A percentile compares a stretch with the other conserved stretches of the same genome.
Evolutionary conservation across 2,113 vertebrate genomes (phyloP).

Genomic region (Potamarius usumacintae): DNA sequence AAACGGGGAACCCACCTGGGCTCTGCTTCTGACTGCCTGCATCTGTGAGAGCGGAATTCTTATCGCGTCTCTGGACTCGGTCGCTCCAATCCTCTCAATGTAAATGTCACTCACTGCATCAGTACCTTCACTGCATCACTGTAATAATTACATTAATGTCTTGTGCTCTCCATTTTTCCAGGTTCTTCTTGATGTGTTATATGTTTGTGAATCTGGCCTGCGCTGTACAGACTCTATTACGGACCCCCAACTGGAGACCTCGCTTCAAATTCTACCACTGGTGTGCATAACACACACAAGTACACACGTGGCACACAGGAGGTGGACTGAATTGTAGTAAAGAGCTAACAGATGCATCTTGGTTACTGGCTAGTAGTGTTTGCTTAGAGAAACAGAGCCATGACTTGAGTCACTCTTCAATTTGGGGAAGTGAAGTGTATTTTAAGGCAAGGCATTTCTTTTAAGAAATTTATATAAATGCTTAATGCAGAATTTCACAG

Average conservation of each 20-base stretch:
- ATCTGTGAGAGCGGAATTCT: constrained; percentile 98
- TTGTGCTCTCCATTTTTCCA: constrained; percentile 58
- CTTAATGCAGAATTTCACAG: background rate
- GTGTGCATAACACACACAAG: constrained; percentile 68
- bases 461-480: background rate
- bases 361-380: background rate
- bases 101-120: constrained; percentile 62
- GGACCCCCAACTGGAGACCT: constrained; percentile 97
- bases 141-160: background rate
- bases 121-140: background rate
- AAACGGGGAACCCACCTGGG: constrained; percentile 97
- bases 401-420: background rate
- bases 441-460: background rate
- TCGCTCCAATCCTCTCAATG: constrained; percentile 98
- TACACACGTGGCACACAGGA: background rate
- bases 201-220: constrained; percentile 99
- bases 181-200: constrained; percentile 99
- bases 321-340: background rate
- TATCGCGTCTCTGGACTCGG: constrained; percentile 93
- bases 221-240: constrained; percentile 90
- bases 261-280: constrained; percentile 98
- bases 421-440: background rate
- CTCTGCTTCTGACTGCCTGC: constrained; percentile 90
- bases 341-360: background rate
- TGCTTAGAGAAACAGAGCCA: background rate